phyloP scores from a whole-genome alignment of 1,140 invertebrate species.

The Bombus confusus region DNA sequence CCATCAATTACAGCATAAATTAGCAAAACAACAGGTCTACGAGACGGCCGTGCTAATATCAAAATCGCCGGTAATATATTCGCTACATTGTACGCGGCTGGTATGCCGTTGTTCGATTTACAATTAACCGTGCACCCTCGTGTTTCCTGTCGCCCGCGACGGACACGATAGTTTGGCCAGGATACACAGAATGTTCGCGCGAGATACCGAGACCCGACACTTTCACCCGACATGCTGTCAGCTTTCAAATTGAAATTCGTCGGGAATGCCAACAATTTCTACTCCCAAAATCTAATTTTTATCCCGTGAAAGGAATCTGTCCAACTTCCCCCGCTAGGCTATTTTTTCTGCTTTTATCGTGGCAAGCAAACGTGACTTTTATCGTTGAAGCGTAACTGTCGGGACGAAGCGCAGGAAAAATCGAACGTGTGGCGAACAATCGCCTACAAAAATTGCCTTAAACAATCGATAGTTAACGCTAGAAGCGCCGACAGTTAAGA shows the following conservation, averaged over 20 bases:
- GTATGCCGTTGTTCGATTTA: conserved; percentile 39
- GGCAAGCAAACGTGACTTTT: background rate
- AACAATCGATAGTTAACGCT: too few species aligned
- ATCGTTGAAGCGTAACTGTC: background rate
- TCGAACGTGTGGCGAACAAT: too few species aligned
- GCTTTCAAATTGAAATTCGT: background rate
- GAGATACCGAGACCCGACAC: conserved; percentile 6
- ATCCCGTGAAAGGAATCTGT: background rate
- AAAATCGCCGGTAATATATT: conserved; percentile 29
- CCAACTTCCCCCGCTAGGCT: too few species aligned
- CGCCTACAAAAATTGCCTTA: too few species aligned
- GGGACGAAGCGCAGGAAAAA: too few species aligned
- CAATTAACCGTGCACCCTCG: conserved; percentile 55
- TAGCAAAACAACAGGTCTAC: background rate
- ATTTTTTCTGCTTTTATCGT: background rate
- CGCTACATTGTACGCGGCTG: conserved; percentile 6
- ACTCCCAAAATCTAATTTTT: background rate
- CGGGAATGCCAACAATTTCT: background rate
- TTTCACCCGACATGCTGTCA: background rate
- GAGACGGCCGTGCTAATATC: conserved; percentile 2
- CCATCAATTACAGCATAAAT: conserved; percentile 16
- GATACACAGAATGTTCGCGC: conserved; percentile 19
- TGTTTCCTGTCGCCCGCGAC: conserved; percentile 12
- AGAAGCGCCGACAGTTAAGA: too few species aligned
- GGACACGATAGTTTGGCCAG: conserved; percentile 11